These are phyloP conservation scores for Rhincodon typus DNA, from an alignment of 2,797 vertebrate genomes.

Conservation along the genomic window DNA sequence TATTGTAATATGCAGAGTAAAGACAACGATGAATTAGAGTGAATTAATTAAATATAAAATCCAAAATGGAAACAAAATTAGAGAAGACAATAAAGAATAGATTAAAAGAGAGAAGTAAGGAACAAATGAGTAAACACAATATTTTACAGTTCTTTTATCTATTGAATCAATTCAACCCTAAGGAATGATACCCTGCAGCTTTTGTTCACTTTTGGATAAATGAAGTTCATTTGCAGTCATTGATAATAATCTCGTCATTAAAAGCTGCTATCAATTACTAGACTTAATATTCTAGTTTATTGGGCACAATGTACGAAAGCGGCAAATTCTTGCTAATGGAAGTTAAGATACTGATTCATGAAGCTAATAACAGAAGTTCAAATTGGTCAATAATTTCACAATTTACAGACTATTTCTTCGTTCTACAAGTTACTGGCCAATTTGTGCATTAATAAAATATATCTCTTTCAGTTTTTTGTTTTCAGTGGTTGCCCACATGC, in stretches of 20 bases:
- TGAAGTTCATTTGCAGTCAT: too few relatives aligned
- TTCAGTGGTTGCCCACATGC: too few relatives aligned
- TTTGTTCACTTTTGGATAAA: too few relatives aligned
- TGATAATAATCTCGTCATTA: too few relatives aligned
- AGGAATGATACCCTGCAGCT: too few relatives aligned
- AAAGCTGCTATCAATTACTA: background rate
- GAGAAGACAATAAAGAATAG: background rate
- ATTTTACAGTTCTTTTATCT: too few relatives aligned
- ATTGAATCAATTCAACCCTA: too few relatives aligned
- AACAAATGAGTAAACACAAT: background rate
- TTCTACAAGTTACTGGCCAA: background rate
- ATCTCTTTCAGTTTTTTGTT: background rate
- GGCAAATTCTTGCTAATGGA: background rate
- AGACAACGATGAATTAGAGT: background rate
- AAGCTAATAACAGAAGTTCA: background rate
- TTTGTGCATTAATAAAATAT: background rate
- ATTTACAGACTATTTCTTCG: background rate
- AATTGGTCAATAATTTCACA: background rate
- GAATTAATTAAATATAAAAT: background rate
- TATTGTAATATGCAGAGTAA: background rate
- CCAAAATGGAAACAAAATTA: too few relatives aligned
- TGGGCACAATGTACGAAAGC: background rate
- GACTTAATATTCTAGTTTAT: background rate
- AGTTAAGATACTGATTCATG: background rate
- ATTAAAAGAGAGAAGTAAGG: background rate